Evolutionary conservation across 2,888 invertebrate genomes (phyloP), one percentile per base, ranked within the genome.

Genomic region (Tillus elongatus): DNA sequence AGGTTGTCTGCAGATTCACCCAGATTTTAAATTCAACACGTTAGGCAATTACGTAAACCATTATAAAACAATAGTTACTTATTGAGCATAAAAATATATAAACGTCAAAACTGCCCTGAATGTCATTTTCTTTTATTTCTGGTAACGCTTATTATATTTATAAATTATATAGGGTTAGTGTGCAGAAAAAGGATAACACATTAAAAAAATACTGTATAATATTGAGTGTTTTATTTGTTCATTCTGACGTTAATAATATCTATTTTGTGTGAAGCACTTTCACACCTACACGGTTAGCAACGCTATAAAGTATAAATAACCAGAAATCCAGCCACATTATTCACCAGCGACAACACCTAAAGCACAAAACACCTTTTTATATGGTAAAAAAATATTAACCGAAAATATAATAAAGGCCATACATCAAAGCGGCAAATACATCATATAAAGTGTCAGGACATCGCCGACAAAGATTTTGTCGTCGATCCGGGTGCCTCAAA

Each of bases 291-390:
- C 48, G 44, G 43, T 47, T 47, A 43, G 46, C 45, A 45, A 41
- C 46, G 42, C 42, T 48, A 49, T 45, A 50, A 51, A 47, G 43
- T 49, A 50, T 46, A 51, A 51, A 49, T 50, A 51, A 51, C 50
- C 46, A 43, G 46, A 50, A 49, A n/a, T 47, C 45, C 50, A 45
- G 45, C 43, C 45, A 45, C 50, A 50, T 50, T 52, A 52, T 52
- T 52, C 47, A 50, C 47, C 41, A 42, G 38, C 45, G 47, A 49
- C 52, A 52, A 49, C 50, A 48, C 45, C 44, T 44, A 44, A 38
- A 39, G 43, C 42, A 51, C 50, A 52, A 49, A 52, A 47, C 46
- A 50, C 44, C 46, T 44, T 49, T 52, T 50, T 43, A 47, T 44
- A 41, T 35, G n/a, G 24, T 19, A 42, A 40, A 41, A 45, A 45